Percentiles rank a stretch among this genome's conserved stretches.
phyloP scores from a whole-genome alignment of 2,113 vertebrate species.

The Aythya baeri region DNA sequence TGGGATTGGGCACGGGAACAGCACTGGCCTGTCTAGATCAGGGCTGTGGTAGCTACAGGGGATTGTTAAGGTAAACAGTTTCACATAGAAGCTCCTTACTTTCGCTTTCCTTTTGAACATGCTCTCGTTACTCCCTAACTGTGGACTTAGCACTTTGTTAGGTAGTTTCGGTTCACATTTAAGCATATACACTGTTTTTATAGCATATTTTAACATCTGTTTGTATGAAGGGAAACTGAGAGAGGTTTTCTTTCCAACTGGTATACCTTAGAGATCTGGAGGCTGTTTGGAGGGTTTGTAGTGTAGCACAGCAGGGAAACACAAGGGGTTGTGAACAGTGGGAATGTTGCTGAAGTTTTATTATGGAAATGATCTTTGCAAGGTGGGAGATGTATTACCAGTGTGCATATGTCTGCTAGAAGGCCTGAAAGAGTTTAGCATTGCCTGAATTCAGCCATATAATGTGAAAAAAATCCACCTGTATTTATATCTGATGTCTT shows the following conservation, averaged over 20 bases:
- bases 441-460: neutral
- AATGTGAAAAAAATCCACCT: neutral
- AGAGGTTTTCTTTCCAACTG: neutral
- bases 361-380: neutral
- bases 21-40: neutral
- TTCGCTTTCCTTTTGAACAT: neutral
- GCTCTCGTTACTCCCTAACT: neutral
- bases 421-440: neutral
- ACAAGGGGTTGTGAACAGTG: neutral
- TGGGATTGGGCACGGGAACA: neutral
- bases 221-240: neutral
- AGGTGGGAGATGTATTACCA: neutral
- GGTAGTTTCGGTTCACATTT: neutral
- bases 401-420: neutral
- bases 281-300: neutral
- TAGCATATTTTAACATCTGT: neutral
- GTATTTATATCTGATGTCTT: constrained; percentile 75
- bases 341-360: neutral
- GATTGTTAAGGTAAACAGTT: neutral
- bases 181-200: neutral
- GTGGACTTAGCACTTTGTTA: neutral
- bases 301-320: neutral
- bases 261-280: neutral
- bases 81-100: neutral
- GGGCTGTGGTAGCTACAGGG: neutral